Conservation (phyloP, 2,113 vertebrate species). For the Chloropsis hardwickii region DNA sequence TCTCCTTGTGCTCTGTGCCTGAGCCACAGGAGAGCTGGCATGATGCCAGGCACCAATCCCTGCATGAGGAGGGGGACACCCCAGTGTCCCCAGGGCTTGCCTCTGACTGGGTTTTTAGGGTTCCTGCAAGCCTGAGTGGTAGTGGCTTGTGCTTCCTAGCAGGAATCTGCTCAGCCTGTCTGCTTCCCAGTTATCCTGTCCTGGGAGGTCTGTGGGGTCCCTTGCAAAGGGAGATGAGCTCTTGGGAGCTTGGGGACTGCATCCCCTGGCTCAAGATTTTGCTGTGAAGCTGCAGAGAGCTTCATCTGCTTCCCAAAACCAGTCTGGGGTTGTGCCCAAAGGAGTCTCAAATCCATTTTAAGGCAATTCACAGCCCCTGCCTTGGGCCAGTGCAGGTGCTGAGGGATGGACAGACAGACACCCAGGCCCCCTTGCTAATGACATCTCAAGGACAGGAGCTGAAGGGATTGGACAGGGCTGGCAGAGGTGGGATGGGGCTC, state of each 20-base stretch:
- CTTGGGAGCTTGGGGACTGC: background rate
- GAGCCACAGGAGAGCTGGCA: background rate
- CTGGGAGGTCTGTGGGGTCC: background rate
- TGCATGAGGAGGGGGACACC: fast-evolving
- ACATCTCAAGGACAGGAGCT: fast-evolving
- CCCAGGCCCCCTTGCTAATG: fast-evolving
- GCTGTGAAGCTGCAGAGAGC: background rate
- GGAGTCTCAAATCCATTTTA: background rate
- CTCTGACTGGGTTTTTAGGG: background rate
- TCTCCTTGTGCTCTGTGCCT: background rate
- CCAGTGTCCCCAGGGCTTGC: background rate
- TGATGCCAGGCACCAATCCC: fast-evolving
- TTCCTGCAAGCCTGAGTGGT: background rate
- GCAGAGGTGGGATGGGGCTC: background rate
- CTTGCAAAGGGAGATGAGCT: background rate
- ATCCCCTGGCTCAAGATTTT: background rate
- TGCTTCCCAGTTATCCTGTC: background rate
- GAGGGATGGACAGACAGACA: background rate
- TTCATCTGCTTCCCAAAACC: background rate
- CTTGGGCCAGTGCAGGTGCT: background rate
- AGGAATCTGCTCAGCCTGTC: background rate
- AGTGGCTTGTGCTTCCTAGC: background rate
- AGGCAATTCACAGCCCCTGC: background rate
- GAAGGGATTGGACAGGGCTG: background rate
- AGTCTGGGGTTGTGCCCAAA: fast-evolving